A percentile compares a stretch with the other conserved stretches of the same genome.
Evolutionary conservation across 1,140 invertebrate genomes (phyloP).

Genomic region (Neodiprion lecontei): DNA sequence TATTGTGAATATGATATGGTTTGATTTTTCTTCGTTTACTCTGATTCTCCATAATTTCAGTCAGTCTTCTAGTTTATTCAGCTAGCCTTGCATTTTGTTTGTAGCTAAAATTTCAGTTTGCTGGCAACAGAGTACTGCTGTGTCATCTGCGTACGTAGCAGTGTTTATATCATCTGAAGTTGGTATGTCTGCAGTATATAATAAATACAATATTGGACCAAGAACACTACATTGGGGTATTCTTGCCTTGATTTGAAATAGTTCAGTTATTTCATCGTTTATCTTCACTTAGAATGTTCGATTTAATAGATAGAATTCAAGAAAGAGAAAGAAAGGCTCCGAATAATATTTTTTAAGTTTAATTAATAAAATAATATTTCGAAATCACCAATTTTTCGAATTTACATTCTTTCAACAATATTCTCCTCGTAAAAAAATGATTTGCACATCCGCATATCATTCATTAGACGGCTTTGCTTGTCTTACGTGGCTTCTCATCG

Average conservation of each 20-base stretch:
- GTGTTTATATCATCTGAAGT: conserved; percentile 17
- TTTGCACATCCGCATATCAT: no score
- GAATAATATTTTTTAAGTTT: conserved; percentile 21
- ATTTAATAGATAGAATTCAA: conserved; percentile 19
- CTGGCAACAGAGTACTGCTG: conserved; percentile 29
- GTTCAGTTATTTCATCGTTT: conserved; percentile 28
- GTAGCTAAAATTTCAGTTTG: conserved; percentile 27
- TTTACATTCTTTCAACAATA: no score
- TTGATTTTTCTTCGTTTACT: conserved; percentile 23
- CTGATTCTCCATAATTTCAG: conserved; percentile 16
- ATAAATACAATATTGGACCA: conserved; percentile 32
- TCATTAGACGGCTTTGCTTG: no score
- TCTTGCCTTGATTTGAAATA: conserved; percentile 27
- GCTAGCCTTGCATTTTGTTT: conserved; percentile 9
- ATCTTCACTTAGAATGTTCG: conserved; percentile 32
- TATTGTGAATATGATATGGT: conserved; percentile 25
- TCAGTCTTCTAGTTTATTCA: conserved; percentile 10
- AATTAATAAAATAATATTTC: conserved; percentile 15
- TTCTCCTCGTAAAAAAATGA: no score
- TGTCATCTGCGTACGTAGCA: conserved; percentile 41
- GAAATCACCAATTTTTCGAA: no score
- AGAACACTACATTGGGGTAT: conserved; percentile 38
- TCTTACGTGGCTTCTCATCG: no score
- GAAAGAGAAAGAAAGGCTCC: conserved; percentile 10
- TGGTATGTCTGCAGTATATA: conserved; percentile 40